Base-by-base conservation (phyloP, 2,797 vertebrate genomes). In the Brachyalestes nurse region DNA sequence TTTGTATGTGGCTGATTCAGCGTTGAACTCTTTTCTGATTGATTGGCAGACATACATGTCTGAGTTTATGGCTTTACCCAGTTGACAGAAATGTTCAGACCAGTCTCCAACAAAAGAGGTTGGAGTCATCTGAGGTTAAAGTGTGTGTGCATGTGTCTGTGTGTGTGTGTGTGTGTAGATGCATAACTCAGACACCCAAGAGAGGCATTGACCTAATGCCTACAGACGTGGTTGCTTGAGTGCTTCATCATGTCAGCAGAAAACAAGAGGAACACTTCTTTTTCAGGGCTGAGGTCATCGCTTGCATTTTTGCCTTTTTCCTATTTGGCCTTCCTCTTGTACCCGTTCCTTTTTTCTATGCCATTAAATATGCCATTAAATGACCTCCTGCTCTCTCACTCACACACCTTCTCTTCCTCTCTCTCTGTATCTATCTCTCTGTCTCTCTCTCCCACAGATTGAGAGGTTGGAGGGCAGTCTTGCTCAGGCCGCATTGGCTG, bases 391-490 rank as follows among this genome's bases (percentile, higher is more conserved):
- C 21, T 17, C 16, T 34, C 34, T 34, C 34, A 3, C 34, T 34
- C 34, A 3, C 34, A 2, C 34, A 2, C 34, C 4, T 4, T 34
- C 34, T 34, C 34, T 34, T n/a, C n/a, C 34, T 34, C 2, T 34
- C 34, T 34, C 34, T 2, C 34, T 4, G 0, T 34, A n/a, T n/a
- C 34, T 34, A 2, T 34, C 34, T 34, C 34, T 2, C 34, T 4
- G 0, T 34, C 34, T 34, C 34, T 34, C 34, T 34, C 34, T 80
- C 45, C 28, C 87, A 72, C 90, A 99, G 97, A 97, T 99, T 5
- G 98, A 99, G 86, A 95, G 97, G 66, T 79, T 98, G 90, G 97
- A 99, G 89, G 97, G 96, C 80, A 95, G 94, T 69, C 90, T 98
- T 57, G 94, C 90, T 40, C 94, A 93, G 58, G 88, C 92, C 1